A percentile compares a stretch with the other conserved stretches of the same genome.
These are phyloP conservation scores for Pomacea maculata DNA, from an alignment of 1,140 invertebrate genomes.

Conservation along the genomic window DNA sequence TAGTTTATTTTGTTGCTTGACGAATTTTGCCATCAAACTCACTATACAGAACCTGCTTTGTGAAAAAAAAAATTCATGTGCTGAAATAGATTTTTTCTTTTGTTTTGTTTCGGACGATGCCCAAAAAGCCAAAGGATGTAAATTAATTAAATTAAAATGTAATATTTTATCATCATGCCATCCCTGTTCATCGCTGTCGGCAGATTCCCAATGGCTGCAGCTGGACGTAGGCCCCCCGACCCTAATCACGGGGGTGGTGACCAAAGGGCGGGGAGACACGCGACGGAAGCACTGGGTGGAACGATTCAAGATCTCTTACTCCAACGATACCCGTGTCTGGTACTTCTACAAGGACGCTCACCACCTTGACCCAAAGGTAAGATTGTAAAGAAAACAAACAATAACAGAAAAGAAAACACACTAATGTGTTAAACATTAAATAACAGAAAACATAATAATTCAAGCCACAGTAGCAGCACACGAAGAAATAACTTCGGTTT, in stretches of 20 bases:
- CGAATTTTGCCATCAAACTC: no score
- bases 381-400: background rate
- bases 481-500: no score
- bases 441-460: background rate
- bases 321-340: constrained; percentile 70
- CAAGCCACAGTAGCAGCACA: no score
- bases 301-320: constrained; percentile 70
- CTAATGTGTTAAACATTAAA: background rate
- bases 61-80: no score
- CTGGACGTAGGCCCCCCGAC: constrained; percentile 71
- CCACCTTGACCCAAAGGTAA: constrained; percentile 70
- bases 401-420: background rate
- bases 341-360: constrained; percentile 71
- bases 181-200: background rate
- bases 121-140: no score
- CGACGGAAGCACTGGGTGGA: constrained; percentile 70
- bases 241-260: constrained; percentile 69
- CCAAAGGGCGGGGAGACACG: constrained; percentile 70
- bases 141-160: no score
- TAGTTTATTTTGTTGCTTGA: no score
- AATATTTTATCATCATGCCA: no score
- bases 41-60: no score
- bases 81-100: no score
- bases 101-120: no score
- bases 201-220: constrained; percentile 72